Base-by-base conservation (phyloP, 2,888 invertebrate species). In the Pristionchus mayeri region DNA sequence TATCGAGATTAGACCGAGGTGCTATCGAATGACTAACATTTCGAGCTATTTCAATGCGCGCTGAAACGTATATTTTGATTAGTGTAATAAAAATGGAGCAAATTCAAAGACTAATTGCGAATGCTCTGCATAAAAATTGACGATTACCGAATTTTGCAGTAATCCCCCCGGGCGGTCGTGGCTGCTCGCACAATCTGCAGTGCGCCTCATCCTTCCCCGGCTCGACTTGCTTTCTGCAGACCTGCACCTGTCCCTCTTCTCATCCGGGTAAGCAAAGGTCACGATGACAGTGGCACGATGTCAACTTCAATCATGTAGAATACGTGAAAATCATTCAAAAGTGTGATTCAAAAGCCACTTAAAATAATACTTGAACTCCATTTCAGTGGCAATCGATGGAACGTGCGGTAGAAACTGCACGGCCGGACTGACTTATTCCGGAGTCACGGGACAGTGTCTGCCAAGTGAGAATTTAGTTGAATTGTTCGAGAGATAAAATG, bases 111-210 rank as follows among this genome's bases (percentile, higher is more conserved):
- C n/a, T n/a, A n/a, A n/a, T n/a, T n/a, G n/a, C n/a, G n/a, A n/a
- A n/a, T n/a, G n/a, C n/a, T n/a, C n/a, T n/a, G n/a, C n/a, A n/a
- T n/a, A n/a, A n/a, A n/a, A n/a, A n/a, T n/a, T n/a, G n/a, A n/a
- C n/a, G n/a, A n/a, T n/a, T n/a, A n/a, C n/a, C n/a, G n/a, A n/a
- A n/a, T n/a, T n/a, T 88, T 92, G 84, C 85, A 92, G 92, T 92
- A 0, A 87, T 93, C n/a, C 88, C 91, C 34, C 93, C 93, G 6
- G 93, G 93, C 3, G 88, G 91, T 21, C 87, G 90, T 48, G 89
- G 90, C 13, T 93, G 93, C 79, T 90, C 90, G 34, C 93, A 93
- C 86, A 90, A 89, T 21, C 89, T 92, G 79, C 93, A 93, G 81
- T 93, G 93, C 71, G 88, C 89, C 52, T 91, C 90, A 13, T 90